A percentile compares a stretch with the other conserved stretches of the same genome.
Evolutionary conservation across 2,113 vertebrate genomes (phyloP).

Genomic region (Malurus elegans): DNA sequence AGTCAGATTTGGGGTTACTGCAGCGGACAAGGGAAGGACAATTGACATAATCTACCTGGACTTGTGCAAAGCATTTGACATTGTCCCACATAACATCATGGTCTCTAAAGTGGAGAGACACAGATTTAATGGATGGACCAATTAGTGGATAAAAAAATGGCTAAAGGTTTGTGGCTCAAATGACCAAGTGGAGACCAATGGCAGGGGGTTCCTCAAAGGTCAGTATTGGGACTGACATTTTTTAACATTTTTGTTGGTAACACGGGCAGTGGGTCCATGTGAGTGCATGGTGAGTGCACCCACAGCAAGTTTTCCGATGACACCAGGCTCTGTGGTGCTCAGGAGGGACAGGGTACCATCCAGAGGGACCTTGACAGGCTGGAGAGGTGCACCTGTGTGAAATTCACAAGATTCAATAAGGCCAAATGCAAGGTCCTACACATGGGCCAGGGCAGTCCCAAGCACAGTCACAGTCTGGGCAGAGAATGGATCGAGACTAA

Average conservation of each 20-base stretch:
- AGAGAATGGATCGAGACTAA: background rate
- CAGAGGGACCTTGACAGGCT: background rate
- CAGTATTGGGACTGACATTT: background rate
- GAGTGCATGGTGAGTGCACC: background rate
- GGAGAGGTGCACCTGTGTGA: background rate
- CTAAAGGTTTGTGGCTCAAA: rapidly evolving
- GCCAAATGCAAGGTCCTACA: background rate
- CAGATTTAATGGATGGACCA: background rate
- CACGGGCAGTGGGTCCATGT: background rate
- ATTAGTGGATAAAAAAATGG: rapidly evolving
- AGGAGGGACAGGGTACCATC: background rate
- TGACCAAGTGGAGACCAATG: background rate
- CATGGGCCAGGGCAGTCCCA: background rate
- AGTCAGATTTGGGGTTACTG: background rate
- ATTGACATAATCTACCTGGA: background rate
- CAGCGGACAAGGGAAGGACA: background rate
- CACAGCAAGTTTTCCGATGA: background rate
- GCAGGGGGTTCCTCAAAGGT: background rate
- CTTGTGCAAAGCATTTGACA: background rate
- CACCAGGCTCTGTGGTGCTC: rapidly evolving
- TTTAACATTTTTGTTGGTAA: background rate
- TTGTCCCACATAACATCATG: background rate
- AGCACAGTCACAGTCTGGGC: no score
- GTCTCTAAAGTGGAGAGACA: background rate
- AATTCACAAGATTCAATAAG: background rate